Evolutionary conservation across 1,140 invertebrate genomes (phyloP), one percentile per base, ranked within the genome.

Genomic region (Dermatophagoides farinae): DNA sequence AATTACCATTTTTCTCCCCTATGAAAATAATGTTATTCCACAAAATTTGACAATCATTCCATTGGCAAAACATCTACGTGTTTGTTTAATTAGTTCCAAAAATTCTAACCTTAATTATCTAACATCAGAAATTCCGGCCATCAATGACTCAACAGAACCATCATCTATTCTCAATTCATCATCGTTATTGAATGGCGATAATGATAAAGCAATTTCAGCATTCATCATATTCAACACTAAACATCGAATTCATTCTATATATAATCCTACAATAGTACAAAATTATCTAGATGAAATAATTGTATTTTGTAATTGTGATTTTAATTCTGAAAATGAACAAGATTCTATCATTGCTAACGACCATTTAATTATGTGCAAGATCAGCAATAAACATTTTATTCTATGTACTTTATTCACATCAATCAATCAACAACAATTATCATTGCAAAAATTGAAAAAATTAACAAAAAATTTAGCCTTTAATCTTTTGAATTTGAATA

Each of bases 21-120:
- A 40, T 5, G 62, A 49, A 23, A 62, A 50, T 55, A 59, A 59
- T 16, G 62, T n/a, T 31, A 20, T 14, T 20, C 18, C 46, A 25
- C 12, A 44, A 18, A 20, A 59, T 9, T 38, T 63, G 31, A 31
- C 62, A 25, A 38, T 55, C 6, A 44, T 6, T 57, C 20, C 20
- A 49, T 20, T 63, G 11, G 14, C 40, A 11, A 51, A 62, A 38
- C 18, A 38, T 16, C 44, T 61, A 22, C 18, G 54, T 18, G 16
- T 63, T 6, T 43, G 62, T 47, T 12, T 61, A 5, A 16, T 63
- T 20, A 61, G 62, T 52, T 50, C 43, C 37, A 59, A 63, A 55
- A 11, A 38, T 23, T 59, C 62, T 12, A 8, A 55, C 8, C 25
- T 52, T 0, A 22, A 62, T 25, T 23, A 38, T n/a, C 18, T 63